phyloP scores from a whole-genome alignment of 2,888 invertebrate species.

The Archaeoteleia sp. region DNA sequence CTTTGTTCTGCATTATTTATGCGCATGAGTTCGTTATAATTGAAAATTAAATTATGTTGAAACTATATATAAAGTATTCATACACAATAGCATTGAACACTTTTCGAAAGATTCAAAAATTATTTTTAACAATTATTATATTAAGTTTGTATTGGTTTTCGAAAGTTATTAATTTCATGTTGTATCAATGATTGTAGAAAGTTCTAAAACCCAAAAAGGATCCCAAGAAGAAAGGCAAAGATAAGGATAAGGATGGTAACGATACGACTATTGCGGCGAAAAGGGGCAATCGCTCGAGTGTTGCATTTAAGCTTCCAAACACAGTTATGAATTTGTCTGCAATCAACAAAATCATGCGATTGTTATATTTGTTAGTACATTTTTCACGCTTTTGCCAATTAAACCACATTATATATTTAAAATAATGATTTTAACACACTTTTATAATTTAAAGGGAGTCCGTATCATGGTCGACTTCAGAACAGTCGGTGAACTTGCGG shows the following conservation, averaged over 20 bases:
- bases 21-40: no score
- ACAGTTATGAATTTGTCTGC: slow-evolving; percentile 76
- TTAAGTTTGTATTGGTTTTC: not conserved
- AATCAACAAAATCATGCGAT: slow-evolving; percentile 72
- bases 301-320: slow-evolving; percentile 71
- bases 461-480: slow-evolving; percentile 77
- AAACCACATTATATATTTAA: not conserved
- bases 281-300: slow-evolving; percentile 46
- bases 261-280: slow-evolving; percentile 68
- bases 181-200: slow-evolving; percentile 62
- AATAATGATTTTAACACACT: slow-evolving; percentile 61
- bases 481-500: slow-evolving; percentile 77
- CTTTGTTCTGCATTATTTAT: no score
- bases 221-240: slow-evolving; percentile 72
- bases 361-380: slow-evolving; percentile 75
- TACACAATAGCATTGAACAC: no score
- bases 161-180: not conserved
- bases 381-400: not conserved
- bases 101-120: no score
- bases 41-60: no score
- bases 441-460: slow-evolving; percentile 74
- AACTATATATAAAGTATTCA: no score
- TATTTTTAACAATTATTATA: no score
- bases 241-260: slow-evolving; percentile 64
- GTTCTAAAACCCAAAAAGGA: slow-evolving; percentile 74